Base-by-base conservation (phyloP, 2,797 vertebrate species). In the Austrolebias charrua region DNA sequence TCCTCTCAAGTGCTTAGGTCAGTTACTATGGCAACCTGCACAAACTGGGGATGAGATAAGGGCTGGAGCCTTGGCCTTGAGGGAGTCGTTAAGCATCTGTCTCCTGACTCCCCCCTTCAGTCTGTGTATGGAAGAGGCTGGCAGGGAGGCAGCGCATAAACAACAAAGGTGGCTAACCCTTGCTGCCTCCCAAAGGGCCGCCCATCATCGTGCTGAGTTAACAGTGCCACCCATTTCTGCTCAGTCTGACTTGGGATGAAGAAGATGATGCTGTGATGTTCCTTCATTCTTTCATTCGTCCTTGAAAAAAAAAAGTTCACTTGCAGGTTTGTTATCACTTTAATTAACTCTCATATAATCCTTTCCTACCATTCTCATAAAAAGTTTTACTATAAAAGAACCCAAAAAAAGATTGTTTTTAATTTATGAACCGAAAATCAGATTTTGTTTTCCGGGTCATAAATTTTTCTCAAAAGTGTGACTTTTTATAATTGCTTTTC, bases 81-180 rank as follows among this genome's bases (percentile, higher is more conserved):
- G 92, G 90, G 91, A 92, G 89, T 90, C 87, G 88, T 92, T 93
- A 92, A 90, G 91, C 91, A 93, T 93, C 91, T 92, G 91, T 92
- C 91, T 89, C 88, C 83, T 47, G 79, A 88, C 77, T 82, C 78
- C 86, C 87, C 87, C 88, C 80, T 80, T 85, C 81, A 87, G 83
- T 81, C 79, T 85, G 78, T 70, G 77, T 71, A 63, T 79, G 84
- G 81, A 76, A 81, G 78, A 80, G 78, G 75, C 83, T 81, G 84
- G 80, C 82, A 82, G 74, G 69, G 77, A 83, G 87, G 82, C 82
- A 82, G 82, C 78, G 75, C 83, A 91, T 90, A 87, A 89, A 90
- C 88, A 90, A 91, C 90, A 88, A 88, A 90, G 89, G 85, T 89
- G 84, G 74, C 80, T 88, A 80, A 83, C 82, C 86, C 81, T 58